Evolutionary conservation across 2,797 vertebrate species (phyloP).

Genomic region (Pristis pectinata): DNA sequence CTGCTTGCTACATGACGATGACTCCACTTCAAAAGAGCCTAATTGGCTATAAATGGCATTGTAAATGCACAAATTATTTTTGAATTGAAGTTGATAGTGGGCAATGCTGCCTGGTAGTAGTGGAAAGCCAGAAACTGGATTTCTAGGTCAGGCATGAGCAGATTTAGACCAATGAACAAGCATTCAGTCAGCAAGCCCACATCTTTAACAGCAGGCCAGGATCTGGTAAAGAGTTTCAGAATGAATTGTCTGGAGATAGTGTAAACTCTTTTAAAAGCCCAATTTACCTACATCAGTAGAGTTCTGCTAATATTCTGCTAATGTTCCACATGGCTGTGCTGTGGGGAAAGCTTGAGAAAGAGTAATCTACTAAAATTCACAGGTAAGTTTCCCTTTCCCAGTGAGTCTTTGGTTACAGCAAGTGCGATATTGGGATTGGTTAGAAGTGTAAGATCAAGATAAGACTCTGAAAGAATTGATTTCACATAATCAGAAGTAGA

Average conservation of each 20-base stretch:
- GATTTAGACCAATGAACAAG: not conserved
- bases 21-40: not conserved
- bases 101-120: not conserved
- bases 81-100: not conserved
- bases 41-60: not conserved
- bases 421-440: not conserved
- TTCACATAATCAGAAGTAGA: not conserved
- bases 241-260: not conserved
- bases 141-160: not conserved
- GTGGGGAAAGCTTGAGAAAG: not conserved
- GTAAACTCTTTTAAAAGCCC: not conserved
- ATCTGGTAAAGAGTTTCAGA: not conserved
- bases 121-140: not conserved
- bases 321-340: not conserved
- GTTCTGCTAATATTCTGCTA: not conserved
- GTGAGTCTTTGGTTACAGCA: not conserved
- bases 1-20: not conserved
- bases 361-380: not conserved
- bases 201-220: not conserved
- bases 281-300: not conserved
- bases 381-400: not conserved
- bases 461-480: not conserved
- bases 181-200: not conserved
- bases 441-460: not conserved
- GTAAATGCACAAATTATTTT: not conserved